These are phyloP conservation scores for Melanotaenia parkinsoni DNA, from an alignment of 2,797 vertebrate genomes.

Conservation along the genomic window DNA sequence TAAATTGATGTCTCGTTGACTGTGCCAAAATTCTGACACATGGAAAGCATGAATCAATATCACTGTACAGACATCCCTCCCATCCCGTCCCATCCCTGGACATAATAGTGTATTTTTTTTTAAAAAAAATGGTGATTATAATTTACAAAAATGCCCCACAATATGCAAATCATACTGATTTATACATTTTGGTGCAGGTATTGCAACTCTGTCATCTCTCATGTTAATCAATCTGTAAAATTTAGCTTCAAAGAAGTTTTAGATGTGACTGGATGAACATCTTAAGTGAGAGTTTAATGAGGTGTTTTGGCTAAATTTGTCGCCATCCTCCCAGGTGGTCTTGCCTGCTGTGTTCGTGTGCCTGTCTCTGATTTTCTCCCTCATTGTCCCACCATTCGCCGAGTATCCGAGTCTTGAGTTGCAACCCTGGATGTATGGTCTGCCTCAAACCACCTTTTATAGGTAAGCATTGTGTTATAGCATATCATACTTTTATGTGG, in stretches of 20 bases:
- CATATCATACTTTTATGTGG: background rate
- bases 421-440: slow-evolving; percentile 96
- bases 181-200: background rate
- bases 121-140: background rate
- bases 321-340: slow-evolving; percentile 85
- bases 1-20: slow-evolving; percentile 40
- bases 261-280: slow-evolving; percentile 13
- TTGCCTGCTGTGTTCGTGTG: slow-evolving; percentile 95
- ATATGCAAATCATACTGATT: background rate
- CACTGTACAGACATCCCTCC: background rate
- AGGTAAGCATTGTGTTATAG: slow-evolving; percentile 81
- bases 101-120: no score
- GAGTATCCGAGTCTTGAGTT: slow-evolving; percentile 95
- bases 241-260: background rate
- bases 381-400: slow-evolving; percentile 93
- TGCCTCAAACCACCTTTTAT: slow-evolving; percentile 92
- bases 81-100: no score
- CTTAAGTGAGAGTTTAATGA: background rate
- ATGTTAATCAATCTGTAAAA: no score
- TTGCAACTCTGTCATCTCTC: background rate
- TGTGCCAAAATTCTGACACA: slow-evolving; percentile 14
- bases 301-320: slow-evolving; percentile 16
- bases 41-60: slow-evolving; percentile 13
- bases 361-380: slow-evolving; percentile 94
- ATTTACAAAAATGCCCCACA: background rate